A percentile compares a stretch with the other conserved stretches of the same genome.
phyloP scores from a whole-genome alignment of 2,888 invertebrate species.

The Limenitis arthemis region DNA sequence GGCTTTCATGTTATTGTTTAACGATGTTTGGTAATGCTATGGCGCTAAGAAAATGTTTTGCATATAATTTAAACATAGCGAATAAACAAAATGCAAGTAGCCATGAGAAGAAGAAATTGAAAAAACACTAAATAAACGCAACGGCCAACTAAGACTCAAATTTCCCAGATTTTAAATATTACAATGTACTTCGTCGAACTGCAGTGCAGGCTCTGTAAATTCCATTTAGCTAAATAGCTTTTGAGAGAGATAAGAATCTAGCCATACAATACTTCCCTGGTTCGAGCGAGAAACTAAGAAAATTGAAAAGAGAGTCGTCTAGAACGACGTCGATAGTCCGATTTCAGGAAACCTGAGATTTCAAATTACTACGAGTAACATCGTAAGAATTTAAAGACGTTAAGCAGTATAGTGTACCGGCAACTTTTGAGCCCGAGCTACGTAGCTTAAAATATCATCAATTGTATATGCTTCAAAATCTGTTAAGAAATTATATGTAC shows the following conservation, averaged over 20 bases:
- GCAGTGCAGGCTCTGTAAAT: slow-evolving; percentile 71
- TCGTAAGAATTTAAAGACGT: slow-evolving; percentile 59
- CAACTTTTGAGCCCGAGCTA: too few relatives aligned
- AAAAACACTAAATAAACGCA: slow-evolving; percentile 58
- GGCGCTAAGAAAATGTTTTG: background rate
- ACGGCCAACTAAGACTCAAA: slow-evolving; percentile 60
- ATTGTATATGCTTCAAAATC: too few relatives aligned
- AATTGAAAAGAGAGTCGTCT: slow-evolving; percentile 71
- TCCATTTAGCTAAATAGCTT: slow-evolving; percentile 73
- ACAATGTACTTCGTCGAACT: slow-evolving; percentile 69
- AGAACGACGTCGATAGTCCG: slow-evolving; percentile 61
- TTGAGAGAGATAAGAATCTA: slow-evolving; percentile 69
- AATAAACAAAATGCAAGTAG: background rate
- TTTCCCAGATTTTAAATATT: slow-evolving; percentile 69
- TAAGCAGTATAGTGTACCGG: slow-evolving; percentile 44
- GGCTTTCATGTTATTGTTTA: slow-evolving; percentile 51
- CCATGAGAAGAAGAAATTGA: slow-evolving; percentile 24
- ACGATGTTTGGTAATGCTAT: slow-evolving; percentile 27
- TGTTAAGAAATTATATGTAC: too few relatives aligned
- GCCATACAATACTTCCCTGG: slow-evolving; percentile 67
- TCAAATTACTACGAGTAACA: slow-evolving; percentile 47
- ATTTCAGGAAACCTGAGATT: slow-evolving; percentile 63
- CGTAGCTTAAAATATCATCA: too few relatives aligned
- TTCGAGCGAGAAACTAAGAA: slow-evolving; percentile 67
- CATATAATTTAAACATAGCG: background rate